Base-by-base conservation (phyloP, 2,797 vertebrate species). In the Corythornis leucogaster region DNA sequence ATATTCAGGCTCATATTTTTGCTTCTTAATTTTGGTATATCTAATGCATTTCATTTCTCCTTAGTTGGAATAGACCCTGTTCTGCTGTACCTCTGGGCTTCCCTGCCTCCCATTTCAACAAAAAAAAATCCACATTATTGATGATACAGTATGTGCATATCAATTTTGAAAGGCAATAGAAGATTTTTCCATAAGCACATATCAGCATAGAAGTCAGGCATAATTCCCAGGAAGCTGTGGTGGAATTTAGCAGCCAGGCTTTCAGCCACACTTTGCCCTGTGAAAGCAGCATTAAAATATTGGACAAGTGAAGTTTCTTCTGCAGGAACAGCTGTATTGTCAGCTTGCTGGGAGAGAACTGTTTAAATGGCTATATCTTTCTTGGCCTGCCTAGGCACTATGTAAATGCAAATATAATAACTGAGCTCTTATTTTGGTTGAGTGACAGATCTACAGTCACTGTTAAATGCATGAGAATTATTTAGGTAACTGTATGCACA, bases 261-360 rank as follows among this genome's bases (percentile, higher is more conserved):
- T 50, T 69, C 42, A 45, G n/a, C 9, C 2, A 4, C 1, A 0
- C 5, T 83, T 80, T 57, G 16, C 10, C 48, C 12, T 2, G 1
- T 18, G 40, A 74, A 74, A 80, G 22, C 58, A 78, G 12, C 84
- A 57, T 70, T 68, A 63, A 85, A 87, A 67, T 13, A n/a, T 11
- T 31, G 28, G 18, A 70, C 14, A 4, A 45, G 10, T 33, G 14
- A 84, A 51, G 15, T 33, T 87, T 64, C 57, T 80, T 55, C 21
- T 80, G 16, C 22, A 77, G 61, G 51, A 64, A 66, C 6, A 82
- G 42, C 26, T 85, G 20, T 17, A 33, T 57, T 75, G 30, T 30
- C 51, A 40, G n/a, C 24, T 75, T 77, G 35, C 26, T 62, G 59
- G 9, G 54, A 48, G 22, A 87, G 35, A 85, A 53, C 30, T 80